A percentile compares a stretch with the other conserved stretches of the same genome.
These are phyloP conservation scores for Nylanderia fulva DNA, from an alignment of 1,140 invertebrate genomes.

Conservation along the genomic window DNA sequence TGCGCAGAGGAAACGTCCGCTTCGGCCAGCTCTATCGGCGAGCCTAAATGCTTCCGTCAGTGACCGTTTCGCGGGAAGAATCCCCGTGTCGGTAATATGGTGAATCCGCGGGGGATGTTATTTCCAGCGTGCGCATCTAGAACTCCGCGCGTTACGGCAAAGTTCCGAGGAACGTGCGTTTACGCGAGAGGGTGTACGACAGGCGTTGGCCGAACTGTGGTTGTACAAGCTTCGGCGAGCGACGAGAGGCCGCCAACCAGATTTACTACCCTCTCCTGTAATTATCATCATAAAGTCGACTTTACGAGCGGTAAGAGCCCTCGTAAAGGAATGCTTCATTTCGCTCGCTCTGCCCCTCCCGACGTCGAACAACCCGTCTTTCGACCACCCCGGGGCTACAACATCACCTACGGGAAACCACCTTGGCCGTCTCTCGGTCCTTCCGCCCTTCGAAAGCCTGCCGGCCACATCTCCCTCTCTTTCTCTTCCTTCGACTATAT, in stretches of 20 bases:
- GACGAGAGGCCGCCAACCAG: slow-evolving; percentile 78
- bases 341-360: slow-evolving; percentile 71
- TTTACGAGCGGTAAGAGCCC: slow-evolving; percentile 88
- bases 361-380: slow-evolving; percentile 36
- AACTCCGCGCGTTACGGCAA: slow-evolving; percentile 47
- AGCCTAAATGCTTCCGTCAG: slow-evolving; percentile 21
- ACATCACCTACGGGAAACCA: slow-evolving; percentile 71
- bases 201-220: slow-evolving; percentile 45
- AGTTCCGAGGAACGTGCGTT: slow-evolving; percentile 69
- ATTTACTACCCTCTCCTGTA: slow-evolving; percentile 86
- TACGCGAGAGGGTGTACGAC: slow-evolving; percentile 66
- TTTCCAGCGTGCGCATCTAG: slow-evolving; percentile 51
- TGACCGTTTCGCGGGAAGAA: slow-evolving; percentile 32
- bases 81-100: slow-evolving; percentile 59
- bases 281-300: slow-evolving; percentile 89
- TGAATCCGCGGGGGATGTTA: slow-evolving; percentile 53
- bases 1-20: not conserved
- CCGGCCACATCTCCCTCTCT: slow-evolving; percentile 13
- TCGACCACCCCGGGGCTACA: slow-evolving; percentile 66
- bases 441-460: slow-evolving; percentile 24
- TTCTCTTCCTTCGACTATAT: slow-evolving; percentile 46
- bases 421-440: slow-evolving; percentile 67
- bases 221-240: slow-evolving; percentile 58
- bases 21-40: not conserved
- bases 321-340: slow-evolving; percentile 88